Evolutionary conservation across 1,140 invertebrate genomes (phyloP).

Genomic region (Mya arenaria): DNA sequence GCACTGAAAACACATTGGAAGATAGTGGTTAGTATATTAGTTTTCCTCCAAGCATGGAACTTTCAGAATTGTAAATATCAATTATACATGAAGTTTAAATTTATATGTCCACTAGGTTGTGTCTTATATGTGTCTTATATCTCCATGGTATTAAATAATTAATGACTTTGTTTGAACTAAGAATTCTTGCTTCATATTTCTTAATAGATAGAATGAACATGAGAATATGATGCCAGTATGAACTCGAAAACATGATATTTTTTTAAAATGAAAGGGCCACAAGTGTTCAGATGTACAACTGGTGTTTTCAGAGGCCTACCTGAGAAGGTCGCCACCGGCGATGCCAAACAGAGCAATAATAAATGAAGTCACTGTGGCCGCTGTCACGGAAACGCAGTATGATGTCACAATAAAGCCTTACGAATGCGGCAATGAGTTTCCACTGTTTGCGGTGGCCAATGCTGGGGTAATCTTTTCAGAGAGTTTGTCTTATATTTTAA

Average conservation of each 20-base stretch:
- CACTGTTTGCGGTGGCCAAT: constrained; percentile 54
- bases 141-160: too few relatives aligned
- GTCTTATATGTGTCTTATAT: too few relatives aligned
- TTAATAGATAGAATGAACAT: too few relatives aligned
- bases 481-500: too few relatives aligned
- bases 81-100: too few relatives aligned
- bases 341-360: constrained; percentile 57
- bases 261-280: too few relatives aligned
- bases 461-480: constrained; percentile 56
- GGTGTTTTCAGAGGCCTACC: constrained; percentile 28
- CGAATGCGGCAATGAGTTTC: constrained; percentile 64
- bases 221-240: too few relatives aligned
- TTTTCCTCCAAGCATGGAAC: not conserved
- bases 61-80: not conserved
- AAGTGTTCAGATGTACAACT: too few relatives aligned
- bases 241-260: too few relatives aligned
- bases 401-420: constrained; percentile 54
- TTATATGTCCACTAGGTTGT: too few relatives aligned
- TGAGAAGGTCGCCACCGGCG: constrained; percentile 46
- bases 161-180: too few relatives aligned
- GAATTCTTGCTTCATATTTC: too few relatives aligned
- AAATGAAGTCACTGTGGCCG: constrained; percentile 52
- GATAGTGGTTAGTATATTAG: constrained; percentile 27
- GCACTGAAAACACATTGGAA: not conserved
- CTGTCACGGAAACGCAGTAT: constrained; percentile 28